Percentiles rank a stretch among this genome's conserved stretches.
These are phyloP conservation scores for Psittacula echo DNA, from an alignment of 2,797 vertebrate genomes.

Conservation along the genomic window DNA sequence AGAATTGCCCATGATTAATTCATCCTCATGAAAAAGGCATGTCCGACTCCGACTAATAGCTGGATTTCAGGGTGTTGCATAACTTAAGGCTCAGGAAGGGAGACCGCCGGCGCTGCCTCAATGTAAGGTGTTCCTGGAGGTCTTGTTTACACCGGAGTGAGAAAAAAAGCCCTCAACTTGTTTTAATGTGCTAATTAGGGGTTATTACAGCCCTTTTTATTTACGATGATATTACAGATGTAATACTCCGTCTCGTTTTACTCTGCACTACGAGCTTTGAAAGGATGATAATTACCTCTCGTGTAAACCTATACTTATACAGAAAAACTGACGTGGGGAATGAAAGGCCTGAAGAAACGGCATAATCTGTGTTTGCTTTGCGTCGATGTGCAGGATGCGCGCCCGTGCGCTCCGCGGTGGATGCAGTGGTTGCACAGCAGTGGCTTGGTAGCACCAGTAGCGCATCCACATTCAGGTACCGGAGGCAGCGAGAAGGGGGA, in stretches of 20 bases:
- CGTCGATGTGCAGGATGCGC: not conserved
- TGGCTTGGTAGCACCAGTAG: not conserved
- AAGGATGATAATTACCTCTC: constrained; percentile 75
- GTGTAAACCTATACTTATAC: constrained; percentile 68
- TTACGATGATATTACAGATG: constrained; percentile 74
- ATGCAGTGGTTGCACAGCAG: fast-evolving
- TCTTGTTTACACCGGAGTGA: constrained; percentile 57
- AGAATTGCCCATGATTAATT: constrained; percentile 8
- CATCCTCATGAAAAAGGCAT: not conserved
- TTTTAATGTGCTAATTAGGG: constrained; percentile 80
- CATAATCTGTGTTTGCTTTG: constrained; percentile 22
- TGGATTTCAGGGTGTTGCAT: not conserved
- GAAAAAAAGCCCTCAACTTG: constrained; percentile 59
- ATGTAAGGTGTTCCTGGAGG: constrained; percentile 56
- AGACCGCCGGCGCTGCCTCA: constrained; percentile 26
- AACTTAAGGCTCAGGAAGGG: constrained; percentile 49
- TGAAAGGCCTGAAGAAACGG: constrained; percentile 49
- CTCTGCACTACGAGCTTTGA: constrained; percentile 64
- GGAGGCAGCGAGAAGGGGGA: not conserved
- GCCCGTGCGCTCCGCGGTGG: not conserved
- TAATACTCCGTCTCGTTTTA: constrained; percentile 69
- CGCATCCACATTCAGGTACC: not conserved
- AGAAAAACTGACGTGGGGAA: constrained; percentile 62
- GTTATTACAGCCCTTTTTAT: constrained; percentile 79
- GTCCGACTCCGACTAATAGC: not conserved